Base-by-base conservation (phyloP, 2,113 vertebrate species). In the Falcunculus frontatus region DNA sequence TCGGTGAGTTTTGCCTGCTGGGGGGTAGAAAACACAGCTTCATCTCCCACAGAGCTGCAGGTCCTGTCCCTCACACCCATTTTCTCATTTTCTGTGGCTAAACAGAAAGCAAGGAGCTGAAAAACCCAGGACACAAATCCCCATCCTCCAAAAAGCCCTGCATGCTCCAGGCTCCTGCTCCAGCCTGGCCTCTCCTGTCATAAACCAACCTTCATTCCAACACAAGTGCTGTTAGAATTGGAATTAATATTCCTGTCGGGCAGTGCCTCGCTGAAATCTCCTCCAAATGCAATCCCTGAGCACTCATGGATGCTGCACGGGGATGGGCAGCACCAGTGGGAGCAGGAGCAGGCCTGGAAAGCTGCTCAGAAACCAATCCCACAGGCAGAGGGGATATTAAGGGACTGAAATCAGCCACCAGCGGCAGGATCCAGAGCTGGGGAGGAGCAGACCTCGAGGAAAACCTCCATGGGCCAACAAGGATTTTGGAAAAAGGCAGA, bases 1-100 rank as follows among this genome's bases (percentile, higher is more conserved):
- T 63, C 4, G 4, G 37, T 0, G 3, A 7, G 37, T 2, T 68
- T 42, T 57, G 26, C 33, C 2, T 6, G 25, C 46, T 77, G 53
- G 32, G 39, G 33, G 44, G n/a, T 6, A 15, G 22, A 47, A 55
- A 47, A 13, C 2, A 3, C 19, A 22, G 11, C 80, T 44, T 42
- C 10, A 12, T 10, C 25, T 32, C 46, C 29, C 16, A 2, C 6
- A 3, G 16, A 39, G 20, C 56, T 35, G 41, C 21, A 30, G 63
- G 10, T 22, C 57, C 81, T 26, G 1, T 21, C 39, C 76, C 27
- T 7, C 13, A 16, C 33, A 13, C 5, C 55, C 47, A 26, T 42
- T 6, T 30, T 64, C 33, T 30, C 63, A 11, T 22, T 41, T 86
- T 59, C 30, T 42, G 39, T 9, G 32, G 49, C 55, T 47, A 14